Percentiles rank a stretch among this genome's conserved stretches.
Evolutionary conservation across 2,113 vertebrate genomes (phyloP).

Genomic region (Chionis minor): DNA sequence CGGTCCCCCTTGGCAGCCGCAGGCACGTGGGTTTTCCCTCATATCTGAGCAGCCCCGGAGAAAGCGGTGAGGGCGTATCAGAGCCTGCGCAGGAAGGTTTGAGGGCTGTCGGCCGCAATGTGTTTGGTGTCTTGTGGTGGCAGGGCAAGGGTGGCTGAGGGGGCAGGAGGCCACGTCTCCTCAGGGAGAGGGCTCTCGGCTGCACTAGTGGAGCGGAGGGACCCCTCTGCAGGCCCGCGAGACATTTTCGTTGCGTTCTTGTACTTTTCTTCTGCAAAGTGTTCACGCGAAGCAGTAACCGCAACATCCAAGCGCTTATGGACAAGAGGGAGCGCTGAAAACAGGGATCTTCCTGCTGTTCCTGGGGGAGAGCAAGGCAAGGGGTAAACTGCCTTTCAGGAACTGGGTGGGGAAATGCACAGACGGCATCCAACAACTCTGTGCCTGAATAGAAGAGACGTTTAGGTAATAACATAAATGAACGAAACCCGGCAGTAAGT

Average conservation of each 20-base stretch:
- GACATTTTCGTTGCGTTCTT: background rate
- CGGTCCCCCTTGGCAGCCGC: background rate
- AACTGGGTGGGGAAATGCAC: background rate
- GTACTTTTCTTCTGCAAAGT: background rate
- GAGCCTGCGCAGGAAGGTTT: background rate
- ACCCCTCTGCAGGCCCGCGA: background rate
- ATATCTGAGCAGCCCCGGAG: background rate
- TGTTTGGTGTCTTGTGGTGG: background rate
- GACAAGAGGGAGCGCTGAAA: background rate
- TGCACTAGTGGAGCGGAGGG: accelerated
- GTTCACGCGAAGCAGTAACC: background rate
- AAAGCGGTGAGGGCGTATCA: background rate
- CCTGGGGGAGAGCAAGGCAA: background rate
- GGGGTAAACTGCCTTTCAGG: background rate
- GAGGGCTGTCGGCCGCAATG: background rate
- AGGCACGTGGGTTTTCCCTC: background rate
- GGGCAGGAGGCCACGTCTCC: background rate
- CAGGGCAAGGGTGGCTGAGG: background rate
- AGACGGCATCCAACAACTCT: background rate
- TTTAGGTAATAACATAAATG: background rate
- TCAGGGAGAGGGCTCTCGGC: background rate
- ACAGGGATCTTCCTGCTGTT: background rate
- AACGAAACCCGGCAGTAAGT: background rate
- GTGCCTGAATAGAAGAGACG: background rate
- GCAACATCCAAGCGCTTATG: background rate